These are phyloP conservation scores for Oikopleura vanhoeffeni DNA, from an alignment of 23 tunicate genomes.

Conservation along the genomic window DNA sequence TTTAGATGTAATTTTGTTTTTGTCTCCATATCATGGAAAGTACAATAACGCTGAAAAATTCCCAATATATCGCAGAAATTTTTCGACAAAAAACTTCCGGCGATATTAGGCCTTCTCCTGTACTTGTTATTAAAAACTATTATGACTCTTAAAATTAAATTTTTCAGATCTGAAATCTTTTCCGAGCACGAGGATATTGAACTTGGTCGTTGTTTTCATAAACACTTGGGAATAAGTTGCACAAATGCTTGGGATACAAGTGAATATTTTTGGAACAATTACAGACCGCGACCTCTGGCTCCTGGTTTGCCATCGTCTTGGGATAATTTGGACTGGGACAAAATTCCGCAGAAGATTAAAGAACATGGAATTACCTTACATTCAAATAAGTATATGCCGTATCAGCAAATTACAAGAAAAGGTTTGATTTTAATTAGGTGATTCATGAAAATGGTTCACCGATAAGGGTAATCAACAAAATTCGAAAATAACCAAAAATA, in stretches of 20 bases:
- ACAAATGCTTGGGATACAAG: constrained; percentile 16
- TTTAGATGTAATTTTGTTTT: no score
- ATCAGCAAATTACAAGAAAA: not conserved
- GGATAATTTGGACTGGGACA: not conserved
- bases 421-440: no score
- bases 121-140: no score
- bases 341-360: not conserved
- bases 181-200: constrained; percentile 96
- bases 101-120: no score
- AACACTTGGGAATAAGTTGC: constrained; percentile 51
- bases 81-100: no score
- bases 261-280: not conserved
- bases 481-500: no score
- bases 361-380: not conserved
- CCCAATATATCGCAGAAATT: no score
- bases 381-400: not conserved
- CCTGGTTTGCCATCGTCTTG: not conserved
- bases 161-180: constrained; percentile 23
- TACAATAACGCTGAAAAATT: no score
- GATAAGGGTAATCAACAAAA: no score
- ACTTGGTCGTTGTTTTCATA: constrained; percentile 59
- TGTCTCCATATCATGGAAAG: no score
- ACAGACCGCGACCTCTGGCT: not conserved
- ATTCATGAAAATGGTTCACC: no score
- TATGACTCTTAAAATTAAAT: no score